Conservation (phyloP, 2,888 invertebrate genomes). For the Yponomeuta malinellus region DNA sequence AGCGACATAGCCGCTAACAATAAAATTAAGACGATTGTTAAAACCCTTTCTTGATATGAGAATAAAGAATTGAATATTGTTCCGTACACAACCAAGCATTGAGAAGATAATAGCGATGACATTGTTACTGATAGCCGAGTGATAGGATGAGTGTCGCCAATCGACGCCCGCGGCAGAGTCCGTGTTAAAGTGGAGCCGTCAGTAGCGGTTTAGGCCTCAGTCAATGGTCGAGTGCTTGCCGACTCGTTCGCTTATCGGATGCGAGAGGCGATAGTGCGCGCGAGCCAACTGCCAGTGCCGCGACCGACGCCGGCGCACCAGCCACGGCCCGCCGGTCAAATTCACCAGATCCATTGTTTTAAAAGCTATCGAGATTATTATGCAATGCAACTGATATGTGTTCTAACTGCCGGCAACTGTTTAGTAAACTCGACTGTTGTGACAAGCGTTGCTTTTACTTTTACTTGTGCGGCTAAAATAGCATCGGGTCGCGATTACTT, state of each 20-base stretch:
- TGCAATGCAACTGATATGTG: conserved; percentile 50
- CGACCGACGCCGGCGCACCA: conserved; percentile 50
- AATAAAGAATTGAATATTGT: background rate
- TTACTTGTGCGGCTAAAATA: conserved; percentile 37
- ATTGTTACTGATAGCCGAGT: background rate
- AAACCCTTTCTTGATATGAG: too few species aligned
- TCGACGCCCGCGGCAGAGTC: background rate
- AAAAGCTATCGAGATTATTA: conserved; percentile 46
- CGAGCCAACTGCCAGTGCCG: conserved; percentile 54
- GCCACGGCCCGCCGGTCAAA: conserved; percentile 27
- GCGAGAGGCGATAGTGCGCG: conserved; percentile 56
- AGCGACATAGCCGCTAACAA: background rate
- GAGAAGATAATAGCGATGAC: background rate
- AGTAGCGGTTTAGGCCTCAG: background rate
- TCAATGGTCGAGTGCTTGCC: conserved; percentile 9
- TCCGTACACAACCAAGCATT: background rate
- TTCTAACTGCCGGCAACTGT: conserved; percentile 42
- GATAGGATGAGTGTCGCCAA: conserved; percentile 13
- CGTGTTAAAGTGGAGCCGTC: background rate
- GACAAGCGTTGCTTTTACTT: conserved; percentile 44
- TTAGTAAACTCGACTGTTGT: conserved; percentile 55
- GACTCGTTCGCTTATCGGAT: conserved; percentile 44
- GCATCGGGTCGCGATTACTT: conserved; percentile 18
- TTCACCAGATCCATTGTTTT: conserved; percentile 30
- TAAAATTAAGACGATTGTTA: background rate